phyloP scores from a whole-genome alignment of 2,797 vertebrate species.

The Hafferia zeledoni region DNA sequence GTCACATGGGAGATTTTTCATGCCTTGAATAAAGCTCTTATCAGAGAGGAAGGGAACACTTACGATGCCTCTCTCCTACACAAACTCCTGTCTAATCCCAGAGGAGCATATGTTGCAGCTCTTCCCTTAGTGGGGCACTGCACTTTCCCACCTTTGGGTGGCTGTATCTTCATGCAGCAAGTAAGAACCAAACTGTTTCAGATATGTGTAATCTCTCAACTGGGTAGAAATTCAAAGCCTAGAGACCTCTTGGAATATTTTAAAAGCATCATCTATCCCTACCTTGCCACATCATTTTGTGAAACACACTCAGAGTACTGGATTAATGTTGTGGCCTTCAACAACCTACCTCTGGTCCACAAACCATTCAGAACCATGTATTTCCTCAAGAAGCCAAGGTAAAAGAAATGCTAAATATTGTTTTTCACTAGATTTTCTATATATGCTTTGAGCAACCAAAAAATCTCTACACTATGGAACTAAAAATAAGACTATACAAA shows the following conservation, averaged over 20 bases:
- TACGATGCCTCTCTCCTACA: neutral
- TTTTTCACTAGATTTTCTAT: neutral
- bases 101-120: accelerated
- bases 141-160: neutral
- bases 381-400: neutral
- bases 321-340: neutral
- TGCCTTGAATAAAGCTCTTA: neutral
- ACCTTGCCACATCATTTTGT: neutral
- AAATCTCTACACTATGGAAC: neutral
- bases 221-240: neutral
- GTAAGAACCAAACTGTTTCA: neutral
- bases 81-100: neutral
- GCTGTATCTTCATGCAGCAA: neutral
- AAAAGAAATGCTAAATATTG: neutral
- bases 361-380: neutral
- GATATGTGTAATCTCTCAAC: neutral
- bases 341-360: neutral
- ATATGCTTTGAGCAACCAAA: neutral
- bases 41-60: neutral
- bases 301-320: neutral
- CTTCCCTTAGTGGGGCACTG: neutral
- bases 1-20: neutral
- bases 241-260: neutral
- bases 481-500: neutral
- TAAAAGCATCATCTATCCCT: neutral